Evolutionary conservation across 2,113 vertebrate genomes (phyloP).

Genomic region (Aplodontia rufa): DNA sequence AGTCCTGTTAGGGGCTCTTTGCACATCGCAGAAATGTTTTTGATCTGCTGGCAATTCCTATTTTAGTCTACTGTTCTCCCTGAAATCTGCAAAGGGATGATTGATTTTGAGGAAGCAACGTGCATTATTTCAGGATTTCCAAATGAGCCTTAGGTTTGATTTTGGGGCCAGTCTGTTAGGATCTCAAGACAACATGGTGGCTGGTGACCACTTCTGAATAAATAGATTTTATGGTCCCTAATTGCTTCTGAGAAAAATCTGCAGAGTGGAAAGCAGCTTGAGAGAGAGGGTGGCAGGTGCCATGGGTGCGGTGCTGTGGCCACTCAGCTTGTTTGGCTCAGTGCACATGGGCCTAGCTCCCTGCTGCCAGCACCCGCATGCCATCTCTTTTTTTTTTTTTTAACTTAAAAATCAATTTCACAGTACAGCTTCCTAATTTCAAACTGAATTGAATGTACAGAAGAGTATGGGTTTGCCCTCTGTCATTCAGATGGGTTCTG

Average conservation of each 20-base stretch:
- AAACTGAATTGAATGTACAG: background rate
- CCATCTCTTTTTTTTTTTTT: too few relatives aligned
- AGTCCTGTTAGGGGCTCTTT: background rate
- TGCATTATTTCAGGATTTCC: background rate
- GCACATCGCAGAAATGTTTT: background rate
- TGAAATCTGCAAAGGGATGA: background rate
- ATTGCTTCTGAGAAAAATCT: background rate
- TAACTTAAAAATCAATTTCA: background rate
- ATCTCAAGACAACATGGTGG: background rate
- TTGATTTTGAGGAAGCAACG: background rate
- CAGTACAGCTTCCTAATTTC: background rate
- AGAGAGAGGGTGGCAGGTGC: background rate
- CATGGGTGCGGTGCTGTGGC: fast-evolving
- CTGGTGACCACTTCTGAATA: background rate
- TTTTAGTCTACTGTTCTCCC: background rate
- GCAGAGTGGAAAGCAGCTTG: background rate
- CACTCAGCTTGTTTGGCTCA: background rate
- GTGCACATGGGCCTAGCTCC: background rate
- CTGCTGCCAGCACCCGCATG: background rate
- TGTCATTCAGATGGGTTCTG: background rate
- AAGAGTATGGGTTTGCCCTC: background rate
- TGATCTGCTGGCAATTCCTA: background rate
- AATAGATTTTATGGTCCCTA: background rate
- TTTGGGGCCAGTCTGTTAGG: background rate
- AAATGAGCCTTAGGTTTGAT: background rate